These are phyloP conservation scores for Osmoderma eremita DNA, from an alignment of 2,888 invertebrate species.

Conservation along the genomic window DNA sequence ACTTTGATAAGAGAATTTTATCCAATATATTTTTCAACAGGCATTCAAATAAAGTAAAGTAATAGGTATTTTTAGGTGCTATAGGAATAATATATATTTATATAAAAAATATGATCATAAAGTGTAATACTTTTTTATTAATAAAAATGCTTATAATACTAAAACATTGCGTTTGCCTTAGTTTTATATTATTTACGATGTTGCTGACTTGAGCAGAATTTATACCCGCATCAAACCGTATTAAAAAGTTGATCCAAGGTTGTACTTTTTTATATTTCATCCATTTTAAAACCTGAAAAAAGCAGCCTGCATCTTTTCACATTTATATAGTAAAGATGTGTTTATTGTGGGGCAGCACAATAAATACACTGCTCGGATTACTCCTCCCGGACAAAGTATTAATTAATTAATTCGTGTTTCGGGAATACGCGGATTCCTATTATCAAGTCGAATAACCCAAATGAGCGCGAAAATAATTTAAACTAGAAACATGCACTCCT, in stretches of 20 bases:
- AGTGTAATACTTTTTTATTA: constrained; percentile 40
- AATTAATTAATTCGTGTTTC: too few relatives aligned
- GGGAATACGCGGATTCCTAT: too few relatives aligned
- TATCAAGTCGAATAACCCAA: too few relatives aligned
- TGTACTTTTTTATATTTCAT: background rate
- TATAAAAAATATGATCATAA: constrained; percentile 18
- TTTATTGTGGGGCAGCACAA: background rate
- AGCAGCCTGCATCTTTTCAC: background rate
- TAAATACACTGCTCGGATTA: too few relatives aligned
- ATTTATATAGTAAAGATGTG: background rate
- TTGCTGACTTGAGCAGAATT: background rate
- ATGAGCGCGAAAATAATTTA: too few relatives aligned
- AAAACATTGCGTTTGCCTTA: constrained; percentile 18
- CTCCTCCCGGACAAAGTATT: too few relatives aligned
- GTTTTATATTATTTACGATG: background rate
- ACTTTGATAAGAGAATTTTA: too few relatives aligned
- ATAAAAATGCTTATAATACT: constrained; percentile 43
- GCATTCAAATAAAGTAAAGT: constrained; percentile 31
- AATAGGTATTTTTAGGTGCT: constrained; percentile 39
- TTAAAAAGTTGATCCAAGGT: background rate
- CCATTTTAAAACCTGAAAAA: background rate
- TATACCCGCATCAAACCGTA: background rate
- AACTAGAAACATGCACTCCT: too few relatives aligned
- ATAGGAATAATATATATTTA: constrained; percentile 33
- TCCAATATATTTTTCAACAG: constrained; percentile 18